phyloP scores from a whole-genome alignment of 2,888 invertebrate genomes.

The Lymantria dispar region DNA sequence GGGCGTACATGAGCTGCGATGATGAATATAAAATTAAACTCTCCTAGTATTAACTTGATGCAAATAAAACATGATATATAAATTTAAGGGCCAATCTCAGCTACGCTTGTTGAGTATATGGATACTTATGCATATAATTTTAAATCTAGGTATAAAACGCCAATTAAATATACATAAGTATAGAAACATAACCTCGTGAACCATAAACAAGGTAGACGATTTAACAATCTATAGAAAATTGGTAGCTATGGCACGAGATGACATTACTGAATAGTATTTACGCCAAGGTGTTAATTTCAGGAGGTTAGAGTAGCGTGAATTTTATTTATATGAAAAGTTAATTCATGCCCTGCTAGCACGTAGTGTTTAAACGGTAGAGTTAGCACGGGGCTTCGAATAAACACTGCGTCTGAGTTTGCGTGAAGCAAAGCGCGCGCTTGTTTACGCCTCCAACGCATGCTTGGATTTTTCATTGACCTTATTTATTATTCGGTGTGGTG shows the following conservation, averaged over 20 bases:
- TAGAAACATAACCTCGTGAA: constrained; percentile 41
- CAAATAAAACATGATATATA: too few species aligned
- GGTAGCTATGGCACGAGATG: constrained; percentile 63
- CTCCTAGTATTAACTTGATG: too few species aligned
- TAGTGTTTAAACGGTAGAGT: constrained; percentile 80
- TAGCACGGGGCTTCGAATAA: constrained; percentile 77
- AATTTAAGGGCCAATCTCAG: too few species aligned
- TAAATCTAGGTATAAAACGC: constrained; percentile 11
- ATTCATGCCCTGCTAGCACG: constrained; percentile 77
- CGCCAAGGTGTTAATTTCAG: constrained; percentile 81
- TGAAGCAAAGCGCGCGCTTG: constrained; percentile 19
- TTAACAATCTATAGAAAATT: constrained; percentile 36
- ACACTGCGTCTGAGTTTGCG: constrained; percentile 55
- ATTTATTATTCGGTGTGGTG: background rate
- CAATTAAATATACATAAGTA: constrained; percentile 46
- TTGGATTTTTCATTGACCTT: constrained; percentile 21
- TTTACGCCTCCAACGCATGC: constrained; percentile 33
- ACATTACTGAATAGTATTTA: constrained; percentile 77
- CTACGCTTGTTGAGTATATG: too few species aligned
- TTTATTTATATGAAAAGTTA: constrained; percentile 83
- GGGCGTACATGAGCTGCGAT: too few species aligned
- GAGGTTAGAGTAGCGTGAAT: constrained; percentile 82
- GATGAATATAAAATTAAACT: too few species aligned
- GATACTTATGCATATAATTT: too few species aligned
- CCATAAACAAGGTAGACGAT: constrained; percentile 45